phyloP scores from a whole-genome alignment of 64 coral and sea anemone genomes.

The Anthopleura sola region DNA sequence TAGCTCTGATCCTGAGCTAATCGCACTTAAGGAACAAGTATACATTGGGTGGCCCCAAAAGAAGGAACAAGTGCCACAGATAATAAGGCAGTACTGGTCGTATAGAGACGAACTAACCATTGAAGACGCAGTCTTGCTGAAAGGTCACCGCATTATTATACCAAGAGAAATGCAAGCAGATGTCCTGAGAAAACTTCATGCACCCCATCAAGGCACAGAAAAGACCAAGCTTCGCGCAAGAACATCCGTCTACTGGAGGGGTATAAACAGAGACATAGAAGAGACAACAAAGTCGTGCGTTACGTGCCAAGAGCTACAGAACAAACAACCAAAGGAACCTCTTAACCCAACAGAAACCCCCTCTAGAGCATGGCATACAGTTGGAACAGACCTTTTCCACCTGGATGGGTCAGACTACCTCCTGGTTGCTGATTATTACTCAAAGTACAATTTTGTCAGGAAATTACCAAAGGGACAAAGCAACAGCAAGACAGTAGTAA shows the following conservation, averaged over 20 bases:
- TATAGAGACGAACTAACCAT: too few species aligned
- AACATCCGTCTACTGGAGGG: slow-evolving; percentile 33
- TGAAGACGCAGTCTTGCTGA: too few species aligned
- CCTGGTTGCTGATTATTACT: neutral
- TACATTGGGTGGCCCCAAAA: too few species aligned
- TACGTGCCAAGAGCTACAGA: slow-evolving; percentile 29
- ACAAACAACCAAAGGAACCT: neutral
- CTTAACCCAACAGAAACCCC: slow-evolving; percentile 17
- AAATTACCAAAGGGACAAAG: neutral
- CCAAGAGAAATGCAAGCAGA: slow-evolving; percentile 22
- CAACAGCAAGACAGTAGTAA: too few species aligned
- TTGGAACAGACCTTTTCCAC: slow-evolving; percentile 22
- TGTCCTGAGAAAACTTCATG: slow-evolving; percentile 25
- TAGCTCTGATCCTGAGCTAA: too few species aligned
- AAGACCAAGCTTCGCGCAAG: slow-evolving; percentile 13
- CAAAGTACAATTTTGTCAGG: slow-evolving; percentile 16
- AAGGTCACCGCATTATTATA: too few species aligned
- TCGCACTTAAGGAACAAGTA: too few species aligned
- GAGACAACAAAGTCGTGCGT: too few species aligned
- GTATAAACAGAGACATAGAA: slow-evolving; percentile 39
- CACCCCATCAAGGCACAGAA: neutral
- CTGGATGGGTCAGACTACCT: slow-evolving; percentile 34
- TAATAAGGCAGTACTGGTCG: too few species aligned
- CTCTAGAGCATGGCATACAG: slow-evolving; percentile 29
- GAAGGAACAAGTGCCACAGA: neutral